These are phyloP conservation scores for Phymastichus coffea DNA, from an alignment of 1,140 invertebrate species.

Conservation along the genomic window DNA sequence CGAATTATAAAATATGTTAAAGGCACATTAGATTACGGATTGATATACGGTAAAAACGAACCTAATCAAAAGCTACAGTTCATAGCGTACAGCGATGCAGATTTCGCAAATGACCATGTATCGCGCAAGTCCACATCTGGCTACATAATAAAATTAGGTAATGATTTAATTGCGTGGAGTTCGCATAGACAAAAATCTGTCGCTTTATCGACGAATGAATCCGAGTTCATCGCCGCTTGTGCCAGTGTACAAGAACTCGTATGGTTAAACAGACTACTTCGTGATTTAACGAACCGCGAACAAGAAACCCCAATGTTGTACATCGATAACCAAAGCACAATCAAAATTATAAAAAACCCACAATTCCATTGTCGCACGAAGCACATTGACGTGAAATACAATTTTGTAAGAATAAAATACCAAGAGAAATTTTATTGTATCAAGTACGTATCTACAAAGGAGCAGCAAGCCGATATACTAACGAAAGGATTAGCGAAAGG, in stretches of 20 bases:
- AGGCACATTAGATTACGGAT: conserved; percentile 29
- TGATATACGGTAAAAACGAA: conserved; percentile 17
- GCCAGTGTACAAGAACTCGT: conserved; percentile 8
- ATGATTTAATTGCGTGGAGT: conserved; percentile 32
- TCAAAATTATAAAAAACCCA: conserved; percentile 13
- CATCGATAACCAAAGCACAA: too few relatives aligned
- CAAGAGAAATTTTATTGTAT: background rate
- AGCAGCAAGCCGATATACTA: background rate
- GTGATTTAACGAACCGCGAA: background rate
- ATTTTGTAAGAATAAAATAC: background rate
- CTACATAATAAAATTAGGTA: conserved; percentile 21
- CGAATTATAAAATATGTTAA: conserved; percentile 39
- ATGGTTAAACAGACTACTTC: background rate
- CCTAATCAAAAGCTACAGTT: background rate
- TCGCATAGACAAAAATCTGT: conserved; percentile 33
- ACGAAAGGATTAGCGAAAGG: background rate
- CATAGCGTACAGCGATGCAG: conserved; percentile 33
- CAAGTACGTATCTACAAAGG: background rate
- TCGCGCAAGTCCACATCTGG: conserved; percentile 32
- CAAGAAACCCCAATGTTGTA: background rate
- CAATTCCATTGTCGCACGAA: conserved; percentile 1
- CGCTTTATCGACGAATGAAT: conserved; percentile 15
- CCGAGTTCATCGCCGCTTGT: background rate
- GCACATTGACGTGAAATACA: conserved; percentile 4
- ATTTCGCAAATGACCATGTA: conserved; percentile 31